Conservation (phyloP, 1,140 invertebrate species). For the Sinonovacula constricta region DNA sequence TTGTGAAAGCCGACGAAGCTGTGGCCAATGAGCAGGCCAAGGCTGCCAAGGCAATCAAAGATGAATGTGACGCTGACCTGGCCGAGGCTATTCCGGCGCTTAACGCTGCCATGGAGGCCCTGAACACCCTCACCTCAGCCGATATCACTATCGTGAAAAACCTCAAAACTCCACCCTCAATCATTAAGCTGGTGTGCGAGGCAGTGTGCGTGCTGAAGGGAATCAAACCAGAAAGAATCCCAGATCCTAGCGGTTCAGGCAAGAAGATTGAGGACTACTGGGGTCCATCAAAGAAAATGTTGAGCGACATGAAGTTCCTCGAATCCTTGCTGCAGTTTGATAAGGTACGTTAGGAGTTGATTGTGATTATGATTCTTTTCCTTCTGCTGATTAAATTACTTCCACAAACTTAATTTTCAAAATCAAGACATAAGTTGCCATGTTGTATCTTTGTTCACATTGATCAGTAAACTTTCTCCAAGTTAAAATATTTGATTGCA, state of each 20-base stretch:
- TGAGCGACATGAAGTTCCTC: constrained; percentile 79
- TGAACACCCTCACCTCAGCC: constrained; percentile 78
- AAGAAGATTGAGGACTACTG: constrained; percentile 80
- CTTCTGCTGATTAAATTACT: no score
- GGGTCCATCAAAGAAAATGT: constrained; percentile 77
- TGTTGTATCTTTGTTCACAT: no score
- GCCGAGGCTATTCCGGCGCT: constrained; percentile 78
- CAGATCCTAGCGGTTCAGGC: constrained; percentile 77
- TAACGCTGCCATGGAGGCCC: constrained; percentile 76
- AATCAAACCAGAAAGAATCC: constrained; percentile 77
- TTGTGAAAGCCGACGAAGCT: constrained; percentile 79
- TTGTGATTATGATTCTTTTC: no score
- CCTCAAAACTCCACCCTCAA: constrained; percentile 77
- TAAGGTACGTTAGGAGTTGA: constrained; percentile 69
- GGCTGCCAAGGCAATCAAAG: constrained; percentile 77
- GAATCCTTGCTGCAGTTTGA: constrained; percentile 77
- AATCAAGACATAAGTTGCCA: no score
- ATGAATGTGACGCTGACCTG: constrained; percentile 79
- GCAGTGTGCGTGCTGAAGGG: constrained; percentile 78
- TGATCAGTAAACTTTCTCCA: no score
- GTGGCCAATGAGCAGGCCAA: constrained; percentile 79
- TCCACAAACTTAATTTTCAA: no score
- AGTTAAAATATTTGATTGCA: no score
- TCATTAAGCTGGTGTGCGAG: constrained; percentile 78
- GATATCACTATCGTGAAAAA: constrained; percentile 78